Percentiles rank a stretch among this genome's conserved stretches.
These are phyloP conservation scores for Vanessa cardui DNA, from an alignment of 2,888 invertebrate species.

Conservation along the genomic window DNA sequence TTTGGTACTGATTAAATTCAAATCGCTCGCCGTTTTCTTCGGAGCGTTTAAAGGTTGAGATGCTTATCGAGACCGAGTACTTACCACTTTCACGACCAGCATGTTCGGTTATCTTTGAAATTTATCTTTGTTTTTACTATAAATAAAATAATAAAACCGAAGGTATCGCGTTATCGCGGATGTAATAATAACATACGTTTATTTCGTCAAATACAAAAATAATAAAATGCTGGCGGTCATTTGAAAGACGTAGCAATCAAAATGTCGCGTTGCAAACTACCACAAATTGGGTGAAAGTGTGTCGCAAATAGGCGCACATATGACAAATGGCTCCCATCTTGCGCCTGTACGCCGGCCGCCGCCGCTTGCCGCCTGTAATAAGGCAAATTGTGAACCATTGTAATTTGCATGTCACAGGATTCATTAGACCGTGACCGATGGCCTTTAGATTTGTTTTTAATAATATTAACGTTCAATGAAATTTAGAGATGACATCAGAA, in stretches of 20 bases:
- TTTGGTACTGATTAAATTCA: constrained; percentile 67
- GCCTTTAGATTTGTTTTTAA: constrained; percentile 28
- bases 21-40: constrained; percentile 45
- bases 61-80: constrained; percentile 43
- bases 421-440: constrained; percentile 34
- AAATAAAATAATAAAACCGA: constrained; percentile 25
- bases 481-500: neutral
- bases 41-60: constrained; percentile 46
- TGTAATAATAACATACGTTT: constrained; percentile 25
- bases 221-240: constrained; percentile 33
- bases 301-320: constrained; percentile 72
- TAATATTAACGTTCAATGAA: constrained; percentile 16
- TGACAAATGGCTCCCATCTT: constrained; percentile 75
- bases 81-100: constrained; percentile 45
- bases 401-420: constrained; percentile 67
- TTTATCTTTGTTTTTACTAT: constrained; percentile 33
- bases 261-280: constrained; percentile 66
- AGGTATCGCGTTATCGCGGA: constrained; percentile 1
- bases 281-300: constrained; percentile 76
- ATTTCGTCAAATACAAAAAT: constrained; percentile 20
- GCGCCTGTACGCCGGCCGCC: constrained; percentile 43
- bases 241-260: constrained; percentile 47
- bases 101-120: constrained; percentile 43
- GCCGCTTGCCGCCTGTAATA: constrained; percentile 57
- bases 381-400: constrained; percentile 52